Percentiles rank a stretch among this genome's conserved stretches.
Evolutionary conservation across 2,797 vertebrate species (phyloP).

Genomic region (Pseudotriccus pelzelni): DNA sequence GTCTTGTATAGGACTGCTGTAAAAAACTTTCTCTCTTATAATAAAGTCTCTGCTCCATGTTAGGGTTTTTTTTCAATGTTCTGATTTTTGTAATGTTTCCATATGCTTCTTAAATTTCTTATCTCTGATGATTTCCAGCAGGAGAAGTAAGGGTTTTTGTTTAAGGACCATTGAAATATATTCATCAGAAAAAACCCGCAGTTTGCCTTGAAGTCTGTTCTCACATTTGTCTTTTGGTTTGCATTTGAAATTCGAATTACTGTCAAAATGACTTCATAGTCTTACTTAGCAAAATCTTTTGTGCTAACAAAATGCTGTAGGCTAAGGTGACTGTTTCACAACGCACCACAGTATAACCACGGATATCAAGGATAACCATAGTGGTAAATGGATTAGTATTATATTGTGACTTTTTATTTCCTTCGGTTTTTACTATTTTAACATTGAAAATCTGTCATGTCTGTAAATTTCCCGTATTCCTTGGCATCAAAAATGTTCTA

Average conservation of each 20-base stretch:
- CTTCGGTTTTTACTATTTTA: neutral
- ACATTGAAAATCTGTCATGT: neutral
- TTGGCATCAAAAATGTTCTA: neutral
- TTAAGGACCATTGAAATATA: neutral
- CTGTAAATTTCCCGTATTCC: neutral
- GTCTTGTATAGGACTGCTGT: neutral
- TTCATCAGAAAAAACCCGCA: neutral
- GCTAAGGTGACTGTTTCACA: neutral
- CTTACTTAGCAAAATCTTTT: neutral
- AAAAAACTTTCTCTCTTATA: neutral
- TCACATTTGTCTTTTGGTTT: neutral
- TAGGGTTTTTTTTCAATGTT: neutral
- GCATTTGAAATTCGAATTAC: slow-evolving; percentile 24
- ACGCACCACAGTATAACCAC: neutral
- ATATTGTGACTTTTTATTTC: neutral
- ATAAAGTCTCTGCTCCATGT: neutral
- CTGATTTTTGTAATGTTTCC: neutral
- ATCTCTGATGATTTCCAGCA: neutral
- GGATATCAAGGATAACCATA: neutral
- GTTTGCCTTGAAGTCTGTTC: neutral
- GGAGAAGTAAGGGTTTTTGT: neutral
- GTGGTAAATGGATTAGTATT: neutral
- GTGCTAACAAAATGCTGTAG: neutral
- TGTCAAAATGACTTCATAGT: neutral
- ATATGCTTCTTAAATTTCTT: neutral